Base-by-base conservation (phyloP, 2,113 vertebrate genomes). In the Thryonomys swinderianus region DNA sequence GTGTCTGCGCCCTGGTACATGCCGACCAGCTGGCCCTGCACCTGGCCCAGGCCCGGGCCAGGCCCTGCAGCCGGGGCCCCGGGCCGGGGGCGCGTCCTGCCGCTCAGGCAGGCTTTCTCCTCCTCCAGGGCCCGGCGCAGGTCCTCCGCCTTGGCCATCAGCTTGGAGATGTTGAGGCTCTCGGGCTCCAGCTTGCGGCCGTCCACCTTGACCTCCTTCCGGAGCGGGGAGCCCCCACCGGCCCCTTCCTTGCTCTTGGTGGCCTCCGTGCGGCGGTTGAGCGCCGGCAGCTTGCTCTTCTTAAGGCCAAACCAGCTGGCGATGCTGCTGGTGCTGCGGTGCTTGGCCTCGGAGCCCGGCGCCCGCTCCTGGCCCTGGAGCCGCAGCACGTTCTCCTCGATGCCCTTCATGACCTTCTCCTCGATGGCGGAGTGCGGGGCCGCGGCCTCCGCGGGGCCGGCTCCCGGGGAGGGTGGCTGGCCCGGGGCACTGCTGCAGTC, bases 391-490 rank as follows among this genome's bases (percentile, higher is more conserved):
- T 99, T 99, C 98, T 99, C 99, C 98, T 99, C 99, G 0, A 99
- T 99, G 95, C 99, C 99, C 88, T 99, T 99, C 99, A 99, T 99
- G 93, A 99, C 99, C 97, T 99, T 99, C 98, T 99, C 99, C 98
- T 99, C 99, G 2, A 99, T 99, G 97, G 99, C 99, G 0, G 99
- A 99, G 17, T 99, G 99, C 0, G 96, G 95, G 59, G 64, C 95
- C 1, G 48, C 96, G 80, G 95, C 90, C 40, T 96, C 34, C 0
- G 62, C 3, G 4, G 98, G 21, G 62, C 74, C 23, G 1, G 83
- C 80, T 32, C 48, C 7, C 48, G 97, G 40, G 87, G 48, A 2
- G 1, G 69, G 0, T 53, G 59, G 0, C 82, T 88, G 95, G 71
- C 93, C 64, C 0, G 20, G 2, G 0, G 93, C 7, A 45, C 40